Evolutionary conservation across 2,797 vertebrate species (phyloP), one percentile per base, ranked within the genome.

Genomic region (Arctocebus calabarensis): DNA sequence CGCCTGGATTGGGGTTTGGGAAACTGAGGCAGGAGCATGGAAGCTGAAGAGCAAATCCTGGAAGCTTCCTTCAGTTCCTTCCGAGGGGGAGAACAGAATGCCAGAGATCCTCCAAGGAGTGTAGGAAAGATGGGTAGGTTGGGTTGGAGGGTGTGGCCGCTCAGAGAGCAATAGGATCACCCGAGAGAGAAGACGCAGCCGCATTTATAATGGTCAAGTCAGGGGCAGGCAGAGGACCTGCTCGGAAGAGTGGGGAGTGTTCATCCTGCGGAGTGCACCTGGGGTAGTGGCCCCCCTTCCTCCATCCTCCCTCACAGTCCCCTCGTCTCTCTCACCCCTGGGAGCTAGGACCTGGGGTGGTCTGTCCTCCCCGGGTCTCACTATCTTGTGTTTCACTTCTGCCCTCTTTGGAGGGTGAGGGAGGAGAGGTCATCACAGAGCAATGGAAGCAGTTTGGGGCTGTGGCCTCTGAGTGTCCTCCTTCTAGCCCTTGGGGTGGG

Each of bases 21-120:
- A 96, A 95, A 92, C 70, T 88, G 94, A 95, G 94, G 68, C 81
- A 90, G 84, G 81, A 68, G 52, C 14, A 6, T 40, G 79, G 27
- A 29, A 59, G 13, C 29, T 5, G 0, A 19, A 74, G 34, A 40
- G 37, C 43, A 89, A 71, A 81, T 78, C 45, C 73, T 37, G 74
- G 88, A 94, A 83, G 55, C 81, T 57, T 52, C 82, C 55, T 84
- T 29, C 48, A 32, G 40, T 14, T 70, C 9, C n/a, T 20, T 32
- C n/a, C 17, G 20, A 37, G 19, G 45, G 37, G 73, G 43, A 7
- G 25, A 59, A 43, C 14, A 71, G 52, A 86, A 75, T 40, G 73
- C 34, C 61, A 5, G 71, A 48, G n/a, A 59, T 55, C 17, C 20
- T 34, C 29, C 40, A 29, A 57, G 40, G 55, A 57, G 52, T 32